Evolutionary conservation across 2,113 vertebrate species (phyloP).

Genomic region (Rhombomys opimus): DNA sequence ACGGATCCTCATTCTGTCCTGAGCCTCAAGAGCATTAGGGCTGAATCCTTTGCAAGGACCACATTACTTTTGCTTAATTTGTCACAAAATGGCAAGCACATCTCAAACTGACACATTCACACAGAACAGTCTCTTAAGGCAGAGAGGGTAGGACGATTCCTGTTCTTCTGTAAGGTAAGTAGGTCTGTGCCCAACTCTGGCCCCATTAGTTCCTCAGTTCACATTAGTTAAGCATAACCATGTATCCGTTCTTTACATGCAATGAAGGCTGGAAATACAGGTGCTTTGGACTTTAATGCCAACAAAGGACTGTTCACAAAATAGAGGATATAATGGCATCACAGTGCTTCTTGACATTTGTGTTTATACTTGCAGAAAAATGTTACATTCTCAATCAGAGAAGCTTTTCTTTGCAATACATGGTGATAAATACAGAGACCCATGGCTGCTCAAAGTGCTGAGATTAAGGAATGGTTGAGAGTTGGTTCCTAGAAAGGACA

Average conservation of each 20-base stretch:
- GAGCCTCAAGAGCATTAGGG: background rate
- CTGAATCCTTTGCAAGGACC: background rate
- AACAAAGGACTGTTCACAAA: background rate
- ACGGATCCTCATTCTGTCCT: background rate
- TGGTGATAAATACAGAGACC: background rate
- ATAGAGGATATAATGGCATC: background rate
- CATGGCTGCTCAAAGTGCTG: background rate
- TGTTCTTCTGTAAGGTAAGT: conserved; percentile 16
- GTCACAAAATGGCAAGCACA: background rate
- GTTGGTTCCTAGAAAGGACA: background rate
- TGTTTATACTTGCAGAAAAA: background rate
- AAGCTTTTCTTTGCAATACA: background rate
- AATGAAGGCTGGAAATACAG: background rate
- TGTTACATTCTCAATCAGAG: background rate
- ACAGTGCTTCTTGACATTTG: background rate
- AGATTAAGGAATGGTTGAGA: background rate
- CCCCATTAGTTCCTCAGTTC: background rate
- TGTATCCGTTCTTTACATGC: background rate
- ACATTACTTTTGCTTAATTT: background rate
- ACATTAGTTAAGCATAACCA: background rate
- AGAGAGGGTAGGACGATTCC: background rate
- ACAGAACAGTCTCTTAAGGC: background rate
- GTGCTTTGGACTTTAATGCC: background rate
- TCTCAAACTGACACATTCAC: background rate
- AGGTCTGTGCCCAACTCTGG: background rate